Conservation (phyloP, 92 coral and sea anemone species). For the Heliopora coerulea region DNA sequence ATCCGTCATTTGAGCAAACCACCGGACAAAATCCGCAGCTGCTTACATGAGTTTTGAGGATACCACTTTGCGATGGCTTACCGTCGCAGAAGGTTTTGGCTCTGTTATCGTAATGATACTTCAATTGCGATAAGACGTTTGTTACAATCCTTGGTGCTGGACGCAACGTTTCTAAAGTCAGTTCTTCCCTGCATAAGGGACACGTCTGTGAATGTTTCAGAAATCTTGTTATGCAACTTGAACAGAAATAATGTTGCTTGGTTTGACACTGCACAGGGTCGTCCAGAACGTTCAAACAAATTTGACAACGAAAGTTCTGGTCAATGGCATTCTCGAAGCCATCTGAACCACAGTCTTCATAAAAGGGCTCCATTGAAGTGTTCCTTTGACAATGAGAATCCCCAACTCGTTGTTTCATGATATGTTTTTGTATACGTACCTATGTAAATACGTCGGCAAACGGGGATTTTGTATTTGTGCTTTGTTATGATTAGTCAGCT, state of each 20-base stretch:
- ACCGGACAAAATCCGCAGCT: conserved; percentile 46
- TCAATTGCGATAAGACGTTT: conserved; percentile 48
- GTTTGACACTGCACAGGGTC: conserved; percentile 58
- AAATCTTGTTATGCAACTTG: conserved; percentile 52
- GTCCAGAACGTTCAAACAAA: conserved; percentile 59
- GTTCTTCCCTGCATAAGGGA: conserved; percentile 53
- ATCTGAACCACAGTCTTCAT: background rate
- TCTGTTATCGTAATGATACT: conserved; percentile 24
- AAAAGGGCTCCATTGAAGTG: too few species aligned
- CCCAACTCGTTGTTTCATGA: too few species aligned
- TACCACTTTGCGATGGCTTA: conserved; percentile 34
- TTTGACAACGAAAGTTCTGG: conserved; percentile 56
- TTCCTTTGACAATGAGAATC: too few species aligned
- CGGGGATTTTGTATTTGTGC: too few species aligned
- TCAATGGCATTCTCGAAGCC: conserved; percentile 36
- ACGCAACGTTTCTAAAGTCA: conserved; percentile 24
- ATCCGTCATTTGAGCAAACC: conserved; percentile 46
- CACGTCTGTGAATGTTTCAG: conserved; percentile 38
- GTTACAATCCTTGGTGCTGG: conserved; percentile 50
- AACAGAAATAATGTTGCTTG: conserved; percentile 56
- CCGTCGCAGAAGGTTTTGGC: conserved; percentile 40
- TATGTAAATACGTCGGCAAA: too few species aligned
- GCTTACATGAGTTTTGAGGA: conserved; percentile 24
- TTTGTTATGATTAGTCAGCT: too few species aligned
- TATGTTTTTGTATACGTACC: too few species aligned